phyloP scores from a whole-genome alignment of 2,888 invertebrate genomes.

The Meandrusa payeni region DNA sequence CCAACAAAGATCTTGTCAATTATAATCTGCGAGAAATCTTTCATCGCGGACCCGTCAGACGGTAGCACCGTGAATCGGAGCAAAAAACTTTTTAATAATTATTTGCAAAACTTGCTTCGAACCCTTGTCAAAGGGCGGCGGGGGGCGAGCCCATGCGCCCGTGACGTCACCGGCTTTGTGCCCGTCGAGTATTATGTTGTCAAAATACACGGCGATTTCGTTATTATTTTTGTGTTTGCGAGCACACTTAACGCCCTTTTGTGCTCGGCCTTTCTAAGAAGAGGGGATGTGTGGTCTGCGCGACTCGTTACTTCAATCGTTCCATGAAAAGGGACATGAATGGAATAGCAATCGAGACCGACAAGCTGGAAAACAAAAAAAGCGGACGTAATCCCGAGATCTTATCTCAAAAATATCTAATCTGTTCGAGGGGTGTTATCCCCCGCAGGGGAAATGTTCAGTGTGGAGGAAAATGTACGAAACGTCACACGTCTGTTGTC shows the following conservation, averaged over 20 bases:
- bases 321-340: slow-evolving; percentile 65
- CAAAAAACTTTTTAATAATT: slow-evolving; percentile 61
- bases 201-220: slow-evolving; percentile 79
- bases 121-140: slow-evolving; percentile 73
- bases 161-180: slow-evolving; percentile 76
- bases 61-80: slow-evolving; percentile 60
- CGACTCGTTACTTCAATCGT: slow-evolving; percentile 59
- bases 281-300: slow-evolving; percentile 58
- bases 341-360: slow-evolving; percentile 61
- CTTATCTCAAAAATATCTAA: slow-evolving; percentile 11
- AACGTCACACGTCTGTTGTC: slow-evolving; percentile 44
- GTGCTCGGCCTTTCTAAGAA: slow-evolving; percentile 65
- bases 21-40: slow-evolving; percentile 73
- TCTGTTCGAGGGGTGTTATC: slow-evolving; percentile 11
- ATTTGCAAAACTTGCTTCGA: slow-evolving; percentile 75
- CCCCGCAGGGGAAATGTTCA: slow-evolving; percentile 33
- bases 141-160: slow-evolving; percentile 76
- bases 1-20: slow-evolving; percentile 79
- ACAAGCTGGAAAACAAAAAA: slow-evolving; percentile 22
- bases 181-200: slow-evolving; percentile 78
- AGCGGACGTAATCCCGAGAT: slow-evolving; percentile 8
- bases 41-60: slow-evolving; percentile 66
- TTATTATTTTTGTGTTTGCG: slow-evolving; percentile 80
- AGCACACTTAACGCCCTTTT: slow-evolving; percentile 78
- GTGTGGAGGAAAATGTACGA: slow-evolving; percentile 36